Percentiles rank a stretch among this genome's conserved stretches.
These are phyloP conservation scores for Sinotaia quadrata DNA, from an alignment of 2,888 invertebrate species.

Conservation along the genomic window DNA sequence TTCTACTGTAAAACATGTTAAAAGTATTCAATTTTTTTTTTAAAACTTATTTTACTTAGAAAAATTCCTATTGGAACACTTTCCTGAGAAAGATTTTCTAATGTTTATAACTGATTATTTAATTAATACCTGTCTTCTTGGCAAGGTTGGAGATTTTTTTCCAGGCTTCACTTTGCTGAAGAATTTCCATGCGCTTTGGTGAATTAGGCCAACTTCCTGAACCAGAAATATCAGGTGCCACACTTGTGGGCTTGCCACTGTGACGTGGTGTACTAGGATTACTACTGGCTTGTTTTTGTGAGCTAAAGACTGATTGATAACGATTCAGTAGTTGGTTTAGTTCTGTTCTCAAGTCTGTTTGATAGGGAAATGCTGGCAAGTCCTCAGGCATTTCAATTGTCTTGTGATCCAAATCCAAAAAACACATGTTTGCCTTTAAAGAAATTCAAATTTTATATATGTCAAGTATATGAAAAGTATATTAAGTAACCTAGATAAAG, in stretches of 20 bases:
- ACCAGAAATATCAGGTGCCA: constrained; percentile 35
- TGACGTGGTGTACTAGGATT: constrained; percentile 28
- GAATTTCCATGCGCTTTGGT: constrained; percentile 66
- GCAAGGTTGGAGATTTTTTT: constrained; percentile 91
- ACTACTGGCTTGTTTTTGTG: constrained; percentile 44
- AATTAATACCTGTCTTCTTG: constrained; percentile 84
- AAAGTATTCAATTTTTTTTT: too few species aligned
- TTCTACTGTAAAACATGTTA: too few species aligned
- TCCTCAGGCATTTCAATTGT: constrained; percentile 96
- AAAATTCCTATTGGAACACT: too few species aligned
- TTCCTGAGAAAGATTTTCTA: too few species aligned
- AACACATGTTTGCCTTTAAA: constrained; percentile 77
- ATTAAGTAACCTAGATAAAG: not conserved
- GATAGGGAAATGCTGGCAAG: constrained; percentile 92
- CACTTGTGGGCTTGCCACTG: constrained; percentile 42
- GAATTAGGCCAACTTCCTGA: constrained; percentile 54
- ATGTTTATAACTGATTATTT: too few species aligned
- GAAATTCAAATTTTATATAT: too few species aligned
- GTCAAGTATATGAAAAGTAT: not conserved
- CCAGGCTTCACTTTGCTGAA: constrained; percentile 81
- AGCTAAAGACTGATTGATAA: constrained; percentile 52
- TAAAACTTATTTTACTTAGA: too few species aligned
- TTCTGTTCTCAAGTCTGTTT: constrained; percentile 88
- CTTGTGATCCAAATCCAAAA: constrained; percentile 91
- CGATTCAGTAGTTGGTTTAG: constrained; percentile 75